Evolutionary conservation across 2,888 invertebrate species (phyloP).

Genomic region (Machimus atricapillus): DNA sequence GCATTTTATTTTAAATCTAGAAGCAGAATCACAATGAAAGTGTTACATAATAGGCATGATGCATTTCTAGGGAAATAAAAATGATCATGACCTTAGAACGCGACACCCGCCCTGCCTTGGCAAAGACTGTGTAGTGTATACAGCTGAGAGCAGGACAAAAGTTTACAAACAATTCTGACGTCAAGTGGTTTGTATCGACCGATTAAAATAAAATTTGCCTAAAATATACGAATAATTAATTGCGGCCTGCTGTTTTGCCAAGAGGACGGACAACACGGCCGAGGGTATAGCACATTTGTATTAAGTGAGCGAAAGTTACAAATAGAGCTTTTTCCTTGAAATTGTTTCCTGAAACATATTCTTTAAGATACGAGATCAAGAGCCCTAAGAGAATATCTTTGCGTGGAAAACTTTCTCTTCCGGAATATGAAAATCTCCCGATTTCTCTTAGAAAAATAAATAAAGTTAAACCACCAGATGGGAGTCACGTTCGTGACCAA

Average conservation of each 20-base stretch:
- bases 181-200: background rate
- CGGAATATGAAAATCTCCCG: background rate
- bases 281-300: background rate
- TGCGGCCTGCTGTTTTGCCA: background rate
- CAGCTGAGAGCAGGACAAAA: background rate
- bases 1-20: background rate
- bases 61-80: background rate
- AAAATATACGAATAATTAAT: background rate
- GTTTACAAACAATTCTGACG: constrained; percentile 14
- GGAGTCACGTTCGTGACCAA: constrained; percentile 44
- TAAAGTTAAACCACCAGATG: constrained; percentile 21
- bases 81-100: background rate
- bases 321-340: background rate
- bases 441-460: background rate
- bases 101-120: background rate
- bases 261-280: background rate
- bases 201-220: background rate
- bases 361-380: background rate
- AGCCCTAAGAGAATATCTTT: background rate
- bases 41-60: background rate
- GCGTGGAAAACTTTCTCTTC: constrained; percentile 4
- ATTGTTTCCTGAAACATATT: background rate
- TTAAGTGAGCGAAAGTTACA: background rate
- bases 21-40: background rate
- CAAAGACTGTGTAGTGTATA: background rate